These are phyloP conservation scores for Murina feae DNA, from an alignment of 2,113 vertebrate species.

Conservation along the genomic window DNA sequence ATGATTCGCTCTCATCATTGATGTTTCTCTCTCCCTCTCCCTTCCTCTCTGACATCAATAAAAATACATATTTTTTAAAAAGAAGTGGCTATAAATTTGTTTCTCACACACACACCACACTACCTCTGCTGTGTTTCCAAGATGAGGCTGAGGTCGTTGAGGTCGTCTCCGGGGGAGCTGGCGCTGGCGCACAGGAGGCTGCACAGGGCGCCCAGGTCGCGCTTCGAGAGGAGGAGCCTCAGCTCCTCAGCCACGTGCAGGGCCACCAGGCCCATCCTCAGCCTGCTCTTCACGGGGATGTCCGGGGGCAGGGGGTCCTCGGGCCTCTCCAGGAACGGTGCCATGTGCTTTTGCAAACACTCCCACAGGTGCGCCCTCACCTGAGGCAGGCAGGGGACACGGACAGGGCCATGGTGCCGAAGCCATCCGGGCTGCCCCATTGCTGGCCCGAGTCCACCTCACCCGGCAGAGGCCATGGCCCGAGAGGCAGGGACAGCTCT, in stretches of 20 bases:
- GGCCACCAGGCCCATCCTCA: constrained; percentile 74
- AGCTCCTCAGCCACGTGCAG: accelerated
- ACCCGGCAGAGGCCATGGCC: neutral
- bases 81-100: no score
- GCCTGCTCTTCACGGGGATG: neutral
- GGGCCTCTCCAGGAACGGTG: neutral
- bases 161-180: accelerated
- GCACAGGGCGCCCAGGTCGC: neutral
- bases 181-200: constrained; percentile 62
- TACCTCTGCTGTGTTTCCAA: neutral
- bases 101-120: neutral
- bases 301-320: accelerated
- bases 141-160: neutral
- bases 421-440: neutral
- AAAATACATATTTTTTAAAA: no score
- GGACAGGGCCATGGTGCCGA: accelerated
- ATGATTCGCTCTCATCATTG: no score
- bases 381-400: constrained; percentile 52
- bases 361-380: constrained; percentile 62
- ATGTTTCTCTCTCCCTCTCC: no score
- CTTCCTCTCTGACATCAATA: no score
- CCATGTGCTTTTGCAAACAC: neutral
- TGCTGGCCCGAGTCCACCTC: accelerated
- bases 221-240: accelerated
- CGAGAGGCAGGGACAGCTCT: neutral